Percentiles rank a stretch among this genome's conserved stretches.
Conservation (phyloP, 2,113 vertebrate genomes). For the Crotalus viridis region DNA sequence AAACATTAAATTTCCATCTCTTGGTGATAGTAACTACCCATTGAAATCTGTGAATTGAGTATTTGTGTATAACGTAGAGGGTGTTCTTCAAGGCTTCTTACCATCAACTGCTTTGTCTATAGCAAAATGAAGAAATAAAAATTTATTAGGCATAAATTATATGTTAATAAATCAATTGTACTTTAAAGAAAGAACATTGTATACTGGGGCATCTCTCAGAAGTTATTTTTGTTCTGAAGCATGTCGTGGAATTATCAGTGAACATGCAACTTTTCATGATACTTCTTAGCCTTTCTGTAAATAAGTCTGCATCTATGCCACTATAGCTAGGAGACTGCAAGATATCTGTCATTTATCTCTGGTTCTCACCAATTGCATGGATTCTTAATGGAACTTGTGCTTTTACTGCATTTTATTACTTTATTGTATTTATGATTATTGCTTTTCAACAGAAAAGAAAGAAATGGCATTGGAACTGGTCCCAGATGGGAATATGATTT, state of each 20-base stretch:
- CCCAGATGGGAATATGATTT: neutral
- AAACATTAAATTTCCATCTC: neutral
- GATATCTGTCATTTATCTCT: neutral
- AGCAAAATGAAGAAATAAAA: neutral
- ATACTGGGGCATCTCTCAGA: neutral
- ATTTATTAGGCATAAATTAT: neutral
- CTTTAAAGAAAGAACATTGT: neutral
- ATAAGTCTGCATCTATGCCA: neutral
- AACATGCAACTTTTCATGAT: neutral
- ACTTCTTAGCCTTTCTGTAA: neutral
- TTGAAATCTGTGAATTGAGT: neutral
- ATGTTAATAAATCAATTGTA: neutral
- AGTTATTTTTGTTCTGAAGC: neutral
- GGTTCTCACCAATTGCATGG: neutral
- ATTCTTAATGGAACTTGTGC: neutral
- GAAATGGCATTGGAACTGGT: neutral
- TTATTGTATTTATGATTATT: neutral
- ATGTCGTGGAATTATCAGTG: neutral
- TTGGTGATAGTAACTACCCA: neutral
- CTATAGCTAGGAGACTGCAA: too few relatives aligned
- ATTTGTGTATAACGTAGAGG: neutral
- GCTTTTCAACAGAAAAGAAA: neutral
- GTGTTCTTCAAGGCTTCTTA: conserved; percentile 31
- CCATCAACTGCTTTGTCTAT: conserved; percentile 41
- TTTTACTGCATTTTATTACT: neutral